Percentiles rank a stretch among this genome's conserved stretches.
Evolutionary conservation across 64 coral and sea anemone genomes (phyloP).

Genomic region (Stylophora pistillata): DNA sequence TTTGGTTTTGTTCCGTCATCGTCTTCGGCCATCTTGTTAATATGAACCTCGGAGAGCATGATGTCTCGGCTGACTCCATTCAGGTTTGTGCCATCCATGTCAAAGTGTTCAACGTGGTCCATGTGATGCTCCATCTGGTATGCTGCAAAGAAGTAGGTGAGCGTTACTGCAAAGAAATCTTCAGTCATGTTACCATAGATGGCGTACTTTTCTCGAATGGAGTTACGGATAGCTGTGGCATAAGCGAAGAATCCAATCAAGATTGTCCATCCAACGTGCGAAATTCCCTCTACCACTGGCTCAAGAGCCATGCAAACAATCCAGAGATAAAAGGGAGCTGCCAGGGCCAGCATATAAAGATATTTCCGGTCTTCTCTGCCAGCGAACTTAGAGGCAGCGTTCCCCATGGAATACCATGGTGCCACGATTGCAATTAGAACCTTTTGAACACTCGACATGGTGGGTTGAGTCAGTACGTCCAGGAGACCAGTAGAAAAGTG

Average conservation of each 20-base stretch:
- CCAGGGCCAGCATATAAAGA: slow-evolving; percentile 18
- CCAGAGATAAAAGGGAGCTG: slow-evolving; percentile 44
- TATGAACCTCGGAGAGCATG: neutral
- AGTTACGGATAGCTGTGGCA: slow-evolving; percentile 17
- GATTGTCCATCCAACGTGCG: slow-evolving; percentile 8
- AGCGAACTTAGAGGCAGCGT: slow-evolving; percentile 25
- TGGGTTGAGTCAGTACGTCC: slow-evolving; percentile 3
- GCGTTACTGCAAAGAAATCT: slow-evolving; percentile 48
- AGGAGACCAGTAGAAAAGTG: slow-evolving; percentile 21
- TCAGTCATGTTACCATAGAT: slow-evolving; percentile 40
- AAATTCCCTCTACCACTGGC: neutral
- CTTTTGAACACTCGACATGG: neutral
- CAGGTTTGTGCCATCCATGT: neutral
- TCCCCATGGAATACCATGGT: slow-evolving; percentile 28
- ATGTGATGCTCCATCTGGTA: slow-evolving; percentile 29
- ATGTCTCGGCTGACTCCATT: neutral
- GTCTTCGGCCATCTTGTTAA: neutral
- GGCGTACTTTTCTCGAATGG: slow-evolving; percentile 33
- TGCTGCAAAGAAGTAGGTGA: slow-evolving; percentile 31
- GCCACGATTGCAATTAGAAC: slow-evolving; percentile 23
- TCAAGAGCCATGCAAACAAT: slow-evolving; percentile 9
- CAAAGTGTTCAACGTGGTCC: neutral
- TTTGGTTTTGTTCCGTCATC: neutral
- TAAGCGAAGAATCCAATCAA: slow-evolving; percentile 32
- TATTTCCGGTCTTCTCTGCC: neutral